A percentile compares a stretch with the other conserved stretches of the same genome.
These are phyloP conservation scores for Ctenodactylus gundi DNA, from an alignment of 2,113 vertebrate genomes.

Conservation along the genomic window DNA sequence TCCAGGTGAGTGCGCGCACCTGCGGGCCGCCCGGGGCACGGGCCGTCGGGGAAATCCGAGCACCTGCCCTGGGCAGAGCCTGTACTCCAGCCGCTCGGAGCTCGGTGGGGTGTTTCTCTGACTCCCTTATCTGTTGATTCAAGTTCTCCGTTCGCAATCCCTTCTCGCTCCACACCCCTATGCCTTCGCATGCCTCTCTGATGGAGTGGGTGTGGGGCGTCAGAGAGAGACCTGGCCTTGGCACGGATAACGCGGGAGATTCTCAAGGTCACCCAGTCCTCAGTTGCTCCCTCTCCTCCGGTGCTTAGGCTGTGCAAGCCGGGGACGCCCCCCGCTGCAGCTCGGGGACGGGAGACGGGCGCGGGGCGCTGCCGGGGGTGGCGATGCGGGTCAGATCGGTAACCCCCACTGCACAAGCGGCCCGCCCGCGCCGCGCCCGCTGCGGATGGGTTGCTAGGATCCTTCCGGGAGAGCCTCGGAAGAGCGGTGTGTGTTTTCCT, in stretches of 20 bases:
- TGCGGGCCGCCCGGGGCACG: not conserved
- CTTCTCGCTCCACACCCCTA: not conserved
- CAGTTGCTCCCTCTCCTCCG: not conserved
- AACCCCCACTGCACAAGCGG: not conserved
- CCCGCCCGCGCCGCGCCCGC: not conserved
- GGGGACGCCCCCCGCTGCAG: not conserved
- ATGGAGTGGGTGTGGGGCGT: not conserved
- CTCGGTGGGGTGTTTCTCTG: not conserved
- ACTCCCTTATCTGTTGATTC: not conserved
- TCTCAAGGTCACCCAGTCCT: constrained; percentile 63
- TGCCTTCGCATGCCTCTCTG: not conserved
- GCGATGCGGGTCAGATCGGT: not conserved
- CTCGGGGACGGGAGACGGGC: not conserved
- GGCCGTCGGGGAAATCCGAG: not conserved
- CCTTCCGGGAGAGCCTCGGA: not conserved
- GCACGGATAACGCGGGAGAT: not conserved
- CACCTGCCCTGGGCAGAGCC: not conserved
- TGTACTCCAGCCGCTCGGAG: not conserved
- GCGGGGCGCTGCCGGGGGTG: not conserved
- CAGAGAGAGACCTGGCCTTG: not conserved
- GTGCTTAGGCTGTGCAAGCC: not conserved
- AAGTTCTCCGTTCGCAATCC: not conserved
- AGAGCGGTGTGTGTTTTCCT: constrained; percentile 56
- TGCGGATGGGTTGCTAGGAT: constrained; percentile 29
- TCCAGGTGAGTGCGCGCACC: constrained; percentile 43